Percentiles rank a stretch among this genome's conserved stretches.
Conservation (phyloP, 1,140 invertebrate genomes). For the Proales similis region DNA sequence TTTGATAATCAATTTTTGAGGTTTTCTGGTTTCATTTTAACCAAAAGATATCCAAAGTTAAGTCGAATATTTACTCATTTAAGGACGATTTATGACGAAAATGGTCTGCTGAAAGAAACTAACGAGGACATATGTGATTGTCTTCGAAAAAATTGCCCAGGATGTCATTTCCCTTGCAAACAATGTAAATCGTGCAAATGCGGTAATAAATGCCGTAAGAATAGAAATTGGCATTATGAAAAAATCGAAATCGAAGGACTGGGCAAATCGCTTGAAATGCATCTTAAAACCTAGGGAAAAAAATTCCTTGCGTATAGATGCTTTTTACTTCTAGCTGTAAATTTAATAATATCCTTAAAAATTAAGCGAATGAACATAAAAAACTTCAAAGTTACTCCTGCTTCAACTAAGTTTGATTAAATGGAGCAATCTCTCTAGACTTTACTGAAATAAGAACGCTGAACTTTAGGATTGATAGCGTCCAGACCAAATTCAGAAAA, state of each 20-base stretch:
- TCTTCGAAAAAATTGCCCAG: constrained; percentile 61
- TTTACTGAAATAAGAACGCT: too few relatives aligned
- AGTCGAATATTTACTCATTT: background rate
- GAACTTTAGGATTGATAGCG: too few relatives aligned
- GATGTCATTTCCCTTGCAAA: constrained; percentile 70
- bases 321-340: too few relatives aligned
- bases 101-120: constrained; percentile 53
- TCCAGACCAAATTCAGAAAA: too few relatives aligned
- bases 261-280: constrained; percentile 28
- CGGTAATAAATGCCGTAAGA: constrained; percentile 59
- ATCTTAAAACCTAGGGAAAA: too few relatives aligned
- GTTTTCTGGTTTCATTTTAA: background rate
- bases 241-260: constrained; percentile 48
- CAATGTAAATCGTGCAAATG: constrained; percentile 64
- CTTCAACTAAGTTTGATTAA: too few relatives aligned
- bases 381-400: too few relatives aligned
- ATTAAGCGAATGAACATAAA: too few relatives aligned
- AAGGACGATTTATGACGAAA: constrained; percentile 48
- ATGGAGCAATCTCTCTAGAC: too few relatives aligned
- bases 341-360: too few relatives aligned
- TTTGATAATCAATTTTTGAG: constrained; percentile 1
- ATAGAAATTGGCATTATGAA: constrained; percentile 47
- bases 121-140: constrained; percentile 71
- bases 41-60: background rate
- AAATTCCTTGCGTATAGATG: too few relatives aligned